Evolutionary conservation across 2,113 vertebrate genomes (phyloP), one percentile per base, ranked within the genome.

Genomic region (Baryphthengus martii): DNA sequence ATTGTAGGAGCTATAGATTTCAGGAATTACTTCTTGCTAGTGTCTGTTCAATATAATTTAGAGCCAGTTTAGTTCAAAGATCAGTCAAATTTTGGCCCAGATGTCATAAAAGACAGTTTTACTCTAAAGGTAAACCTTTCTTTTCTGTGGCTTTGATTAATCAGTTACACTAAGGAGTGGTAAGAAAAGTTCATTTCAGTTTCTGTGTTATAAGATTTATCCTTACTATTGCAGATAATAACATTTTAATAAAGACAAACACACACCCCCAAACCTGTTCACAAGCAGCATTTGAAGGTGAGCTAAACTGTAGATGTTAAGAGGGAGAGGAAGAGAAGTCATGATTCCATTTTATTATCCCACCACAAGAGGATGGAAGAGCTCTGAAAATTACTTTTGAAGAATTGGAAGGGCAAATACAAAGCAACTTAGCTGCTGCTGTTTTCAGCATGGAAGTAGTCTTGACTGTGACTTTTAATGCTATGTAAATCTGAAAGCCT

Each of bases 281-380:
- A 72, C 3, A 40, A 71, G 9, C 49, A 76, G 5, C 16, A 39
- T 66, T 86, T 85, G 11, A 52, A 11, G 12, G 7, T 44, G 18
- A 85, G 26, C 3, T 81, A 45, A 92, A 68, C 15, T 20, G 6
- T 3, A 39, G 10, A 13, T 56, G 11, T 65, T 65, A 42, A 79
- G 40, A 73, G 7, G 13, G 6, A 87, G 17, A 66, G 10, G 37
- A 88, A 66, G 25, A 65, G 12, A 78, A 94, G 47, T 45, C 24
- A 25, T 25, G 17, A 70, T 92, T 85, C 39, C 13, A 35, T 89
- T 96, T 94, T 94, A 66, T 93, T 93, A 85, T 82, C 84, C 89
- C 62, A 93, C 81, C 87, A 93, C 81, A 93, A 94, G 93, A 95
- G 89, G 81, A 96, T 95, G 50, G 81, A 96, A 96, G 91, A 76